Percentiles rank a stretch among this genome's conserved stretches.
Conservation (phyloP, 2,797 vertebrate genomes). For the Melopsittacus undulatus region DNA sequence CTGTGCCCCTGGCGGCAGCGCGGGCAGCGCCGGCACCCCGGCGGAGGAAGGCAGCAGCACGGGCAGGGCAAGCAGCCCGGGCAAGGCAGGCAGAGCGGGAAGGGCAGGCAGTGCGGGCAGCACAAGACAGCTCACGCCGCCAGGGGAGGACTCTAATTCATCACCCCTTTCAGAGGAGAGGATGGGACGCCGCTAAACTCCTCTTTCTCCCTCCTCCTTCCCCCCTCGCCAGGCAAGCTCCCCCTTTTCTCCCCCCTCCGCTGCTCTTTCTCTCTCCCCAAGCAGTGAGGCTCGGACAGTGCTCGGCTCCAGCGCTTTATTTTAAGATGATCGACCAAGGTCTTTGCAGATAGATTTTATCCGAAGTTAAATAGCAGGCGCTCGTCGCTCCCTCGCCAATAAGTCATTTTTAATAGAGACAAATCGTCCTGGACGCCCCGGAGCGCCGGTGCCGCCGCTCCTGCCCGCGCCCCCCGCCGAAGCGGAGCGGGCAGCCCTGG, state of each 20-base stretch:
- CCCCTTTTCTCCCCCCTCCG: neutral
- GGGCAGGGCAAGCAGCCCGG: neutral
- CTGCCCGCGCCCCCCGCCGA: neutral
- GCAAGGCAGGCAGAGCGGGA: neutral
- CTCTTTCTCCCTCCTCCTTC: constrained; percentile 46
- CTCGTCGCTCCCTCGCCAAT: constrained; percentile 15
- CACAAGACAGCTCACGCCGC: constrained; percentile 8
- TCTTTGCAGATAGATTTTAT: constrained; percentile 54
- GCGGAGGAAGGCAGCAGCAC: neutral
- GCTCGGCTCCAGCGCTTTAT: constrained; percentile 37
- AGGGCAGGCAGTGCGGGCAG: neutral
- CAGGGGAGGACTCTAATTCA: constrained; percentile 6
- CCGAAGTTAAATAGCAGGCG: constrained; percentile 51
- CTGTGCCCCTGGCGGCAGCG: neutral
- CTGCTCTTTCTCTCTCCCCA: constrained; percentile 36
- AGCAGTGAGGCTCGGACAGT: constrained; percentile 58
- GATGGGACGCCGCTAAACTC: constrained; percentile 37
- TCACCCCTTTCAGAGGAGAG: neutral
- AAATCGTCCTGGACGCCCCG: constrained; percentile 46
- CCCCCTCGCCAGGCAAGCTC: neutral
- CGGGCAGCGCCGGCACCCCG: neutral
- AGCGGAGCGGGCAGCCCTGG: constrained; percentile 27
- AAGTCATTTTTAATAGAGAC: constrained; percentile 60
- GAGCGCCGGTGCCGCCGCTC: constrained; percentile 28
- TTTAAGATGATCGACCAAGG: constrained; percentile 57